Base-by-base conservation (phyloP, 2,797 vertebrate species). In the Knipowitschia caucasica region DNA sequence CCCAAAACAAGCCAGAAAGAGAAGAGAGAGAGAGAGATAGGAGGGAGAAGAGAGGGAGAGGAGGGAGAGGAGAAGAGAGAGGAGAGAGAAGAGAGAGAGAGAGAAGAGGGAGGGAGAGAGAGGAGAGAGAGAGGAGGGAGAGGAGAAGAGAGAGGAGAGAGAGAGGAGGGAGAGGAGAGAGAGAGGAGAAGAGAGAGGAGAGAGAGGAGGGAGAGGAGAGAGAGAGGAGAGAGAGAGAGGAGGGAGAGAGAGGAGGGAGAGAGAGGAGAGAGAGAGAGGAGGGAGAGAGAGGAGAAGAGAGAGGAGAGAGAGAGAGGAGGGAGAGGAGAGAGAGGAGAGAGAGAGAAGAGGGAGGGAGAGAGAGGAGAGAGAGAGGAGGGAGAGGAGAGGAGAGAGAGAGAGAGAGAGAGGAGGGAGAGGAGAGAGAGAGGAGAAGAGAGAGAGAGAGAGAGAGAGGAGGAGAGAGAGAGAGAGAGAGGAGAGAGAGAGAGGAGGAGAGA, bases 311-410 rank as follows among this genome's bases (percentile, higher is more conserved):
- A 25, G 40, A 5, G 3, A 7, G 40, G 11, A 25, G 14, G n/a
- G 12, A 14, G n/a, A 29, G 42, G 36, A 59, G 59, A 27, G 25
- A 43, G 40, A 25, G 40, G 5, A 1, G 7, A 23, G 11, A 25
- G 14, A 24, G 12, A 14, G n/a, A 29, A 45, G 36, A 59, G 59
- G 43, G 25, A 43, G 40, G 15, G 40, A 5, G 3, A 7, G 40
- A 11, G n/a, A 7, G n/a, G 12, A 14, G n/a, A 29, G 42, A 34
- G 62, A 57, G 43, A 14, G 46, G 59, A 18, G 43, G 15, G 23
- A 20, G 46, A 51, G 20, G 26, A 49, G 47, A 23, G 46, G 58
- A 64, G 59, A 68, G 73, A 62, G 55, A 46, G 53, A 59, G 36
- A 11, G 46, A 43, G 51, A 45, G n/a, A n/a, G n/a, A n/a, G 18